A percentile compares a stretch with the other conserved stretches of the same genome.
Conservation (phyloP, 1,140 invertebrate species). For the Plectrocnemia conspersa region DNA sequence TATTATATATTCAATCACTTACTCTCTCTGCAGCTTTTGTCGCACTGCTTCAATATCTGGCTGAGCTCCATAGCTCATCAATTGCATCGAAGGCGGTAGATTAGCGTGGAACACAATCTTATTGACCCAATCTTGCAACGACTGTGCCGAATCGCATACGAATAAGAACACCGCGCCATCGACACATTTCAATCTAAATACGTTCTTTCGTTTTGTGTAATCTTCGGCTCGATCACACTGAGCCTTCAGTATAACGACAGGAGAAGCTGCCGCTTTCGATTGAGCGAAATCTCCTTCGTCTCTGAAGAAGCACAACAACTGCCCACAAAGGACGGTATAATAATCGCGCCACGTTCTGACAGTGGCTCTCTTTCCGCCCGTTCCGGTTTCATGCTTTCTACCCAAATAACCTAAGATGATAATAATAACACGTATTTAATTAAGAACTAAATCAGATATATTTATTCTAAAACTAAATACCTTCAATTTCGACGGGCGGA, state of each 20-base stretch:
- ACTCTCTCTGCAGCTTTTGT: slow-evolving; percentile 21
- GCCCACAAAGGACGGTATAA: slow-evolving; percentile 93
- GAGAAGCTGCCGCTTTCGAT: slow-evolving; percentile 83
- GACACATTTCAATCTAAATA: slow-evolving; percentile 79
- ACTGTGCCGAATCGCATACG: slow-evolving; percentile 64
- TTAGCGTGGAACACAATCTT: slow-evolving; percentile 93
- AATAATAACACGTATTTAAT: slow-evolving; percentile 1
- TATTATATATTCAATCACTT: not conserved
- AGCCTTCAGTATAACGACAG: slow-evolving; percentile 81
- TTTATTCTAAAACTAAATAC: slow-evolving; percentile 39
- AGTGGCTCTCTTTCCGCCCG: slow-evolving; percentile 88
- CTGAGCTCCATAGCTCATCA: slow-evolving; percentile 72
- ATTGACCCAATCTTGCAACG: slow-evolving; percentile 89
- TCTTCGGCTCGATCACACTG: slow-evolving; percentile 80
- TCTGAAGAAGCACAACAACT: slow-evolving; percentile 96
- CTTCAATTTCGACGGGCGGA: slow-evolving; percentile 89
- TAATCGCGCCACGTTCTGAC: slow-evolving; percentile 94
- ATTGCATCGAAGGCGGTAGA: slow-evolving; percentile 81
- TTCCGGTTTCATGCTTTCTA: slow-evolving; percentile 90
- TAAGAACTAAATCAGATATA: not conserved
- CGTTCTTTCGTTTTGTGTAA: slow-evolving; percentile 93
- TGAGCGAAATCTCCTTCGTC: slow-evolving; percentile 86
- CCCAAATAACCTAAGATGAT: slow-evolving; percentile 64
- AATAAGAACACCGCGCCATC: slow-evolving; percentile 95
- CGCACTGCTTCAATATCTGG: slow-evolving; percentile 43